Evolutionary conservation across 2,113 vertebrate species (phyloP), one percentile per base, ranked within the genome.

Genomic region (Zapornia atra): DNA sequence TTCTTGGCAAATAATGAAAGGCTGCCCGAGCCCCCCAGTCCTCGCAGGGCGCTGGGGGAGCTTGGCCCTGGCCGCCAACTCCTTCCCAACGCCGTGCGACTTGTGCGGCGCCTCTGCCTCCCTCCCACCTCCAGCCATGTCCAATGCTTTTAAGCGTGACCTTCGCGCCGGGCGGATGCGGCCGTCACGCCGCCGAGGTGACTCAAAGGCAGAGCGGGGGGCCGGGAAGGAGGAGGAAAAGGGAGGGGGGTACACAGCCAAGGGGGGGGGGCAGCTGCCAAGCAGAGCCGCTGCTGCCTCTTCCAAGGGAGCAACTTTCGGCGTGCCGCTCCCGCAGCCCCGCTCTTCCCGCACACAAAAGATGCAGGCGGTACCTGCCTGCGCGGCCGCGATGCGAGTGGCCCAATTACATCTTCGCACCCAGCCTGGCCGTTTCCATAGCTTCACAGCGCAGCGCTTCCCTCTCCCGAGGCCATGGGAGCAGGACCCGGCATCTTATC

Each of bases 381-480:
- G 98, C 94, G 90, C 95, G 94, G 98, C 98, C 94, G 96, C 91
- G 97, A 94, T 96, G 98, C 97, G 96, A 97, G 97, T 94, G 98
- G 98, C 98, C 98, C 99, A 98, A 98, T 99, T 98, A 99, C 98
- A 98, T 98, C 98, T 98, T 98, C 98, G 98, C 98, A 98, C 98
- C 98, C 98, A 96, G 97, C 98, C 98, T 97, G 98, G 87, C 98
- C 90, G 99, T 99, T 99, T 98, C 99, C 99, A 99, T 99, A 99
- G 98, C 98, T 98, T 98, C 99, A 68, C 98, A 93, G 98, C 88
- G 8, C 97, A 96, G 98, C 82, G 93, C 98, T 98, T 98, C 98
- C 86, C 98, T 98, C 98, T 98, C 98, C 95, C 56, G 98, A 98
- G 99, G 99, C 97, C 98, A 97, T 96, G 46, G 97, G 98, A 97